Evolutionary conservation across 2,113 vertebrate species (phyloP).

Genomic region (Bothrops jararaca): DNA sequence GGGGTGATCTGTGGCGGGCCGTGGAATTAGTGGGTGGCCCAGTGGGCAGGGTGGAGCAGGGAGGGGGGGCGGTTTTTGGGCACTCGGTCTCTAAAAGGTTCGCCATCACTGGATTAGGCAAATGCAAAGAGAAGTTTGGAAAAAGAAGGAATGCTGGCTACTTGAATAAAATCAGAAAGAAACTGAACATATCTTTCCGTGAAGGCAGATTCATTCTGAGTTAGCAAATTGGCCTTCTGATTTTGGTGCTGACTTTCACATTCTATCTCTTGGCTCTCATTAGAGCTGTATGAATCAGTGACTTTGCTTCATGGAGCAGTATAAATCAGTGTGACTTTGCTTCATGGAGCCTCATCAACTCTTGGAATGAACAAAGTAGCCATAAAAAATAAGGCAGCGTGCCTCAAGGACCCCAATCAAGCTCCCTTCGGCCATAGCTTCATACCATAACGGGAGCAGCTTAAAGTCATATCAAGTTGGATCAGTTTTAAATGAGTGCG

Average conservation of each 20-base stretch:
- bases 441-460: background rate
- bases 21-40: too few species aligned
- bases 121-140: background rate
- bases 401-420: background rate
- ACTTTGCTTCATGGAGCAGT: background rate
- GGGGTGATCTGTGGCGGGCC: too few species aligned
- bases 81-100: too few species aligned
- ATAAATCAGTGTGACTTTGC: background rate
- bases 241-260: background rate
- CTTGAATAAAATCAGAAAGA: background rate
- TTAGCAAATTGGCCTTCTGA: background rate
- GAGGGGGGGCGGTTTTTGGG: too few species aligned
- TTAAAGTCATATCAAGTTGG: background rate
- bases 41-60: too few species aligned
- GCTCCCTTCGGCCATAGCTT: background rate
- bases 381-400: background rate
- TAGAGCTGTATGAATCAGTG: background rate
- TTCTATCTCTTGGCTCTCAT: background rate
- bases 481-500: background rate
- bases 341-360: background rate
- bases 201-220: background rate
- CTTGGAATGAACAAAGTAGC: background rate
- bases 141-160: background rate
- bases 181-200: background rate
- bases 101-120: too few species aligned